phyloP scores from a whole-genome alignment of 2,888 invertebrate genomes.

The Pseudococcus jackbeardsleyi region DNA sequence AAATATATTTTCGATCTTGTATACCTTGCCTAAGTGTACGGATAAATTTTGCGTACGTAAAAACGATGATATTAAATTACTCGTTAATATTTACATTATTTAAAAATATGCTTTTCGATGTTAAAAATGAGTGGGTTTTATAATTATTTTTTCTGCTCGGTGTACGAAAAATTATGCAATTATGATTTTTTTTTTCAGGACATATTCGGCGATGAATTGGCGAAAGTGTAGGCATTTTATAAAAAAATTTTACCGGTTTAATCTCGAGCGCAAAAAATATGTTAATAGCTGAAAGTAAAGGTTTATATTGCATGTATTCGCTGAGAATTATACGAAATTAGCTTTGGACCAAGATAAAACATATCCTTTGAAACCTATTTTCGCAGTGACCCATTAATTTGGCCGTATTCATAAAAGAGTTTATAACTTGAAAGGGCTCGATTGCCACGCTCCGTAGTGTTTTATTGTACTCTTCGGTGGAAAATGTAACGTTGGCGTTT shows the following conservation, averaged over 20 bases:
- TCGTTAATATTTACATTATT: slow-evolving; percentile 44
- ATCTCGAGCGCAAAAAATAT: background rate
- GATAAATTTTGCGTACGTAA: slow-evolving; percentile 35
- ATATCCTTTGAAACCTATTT: slow-evolving; percentile 20
- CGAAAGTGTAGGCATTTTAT: background rate
- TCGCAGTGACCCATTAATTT: slow-evolving; percentile 26
- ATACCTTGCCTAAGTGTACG: background rate
- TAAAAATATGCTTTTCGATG: background rate
- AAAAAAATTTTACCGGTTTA: background rate
- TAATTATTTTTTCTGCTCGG: background rate
- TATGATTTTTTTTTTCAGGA: background rate
- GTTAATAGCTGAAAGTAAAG: slow-evolving; percentile 7
- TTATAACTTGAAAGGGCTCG: background rate
- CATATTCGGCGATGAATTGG: background rate
- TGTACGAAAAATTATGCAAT: background rate
- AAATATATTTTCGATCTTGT: background rate
- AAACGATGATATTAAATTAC: slow-evolving; percentile 38
- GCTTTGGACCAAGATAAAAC: slow-evolving; percentile 25
- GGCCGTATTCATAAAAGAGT: slow-evolving; percentile 16
- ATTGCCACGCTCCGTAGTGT: background rate
- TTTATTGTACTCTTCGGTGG: background rate
- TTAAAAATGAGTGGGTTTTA: background rate
- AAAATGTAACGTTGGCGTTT: background rate
- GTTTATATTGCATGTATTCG: background rate
- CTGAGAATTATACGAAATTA: slow-evolving; percentile 7